These are phyloP conservation scores for Euborellia annulipes DNA, from an alignment of 1,140 invertebrate genomes.

Conservation along the genomic window DNA sequence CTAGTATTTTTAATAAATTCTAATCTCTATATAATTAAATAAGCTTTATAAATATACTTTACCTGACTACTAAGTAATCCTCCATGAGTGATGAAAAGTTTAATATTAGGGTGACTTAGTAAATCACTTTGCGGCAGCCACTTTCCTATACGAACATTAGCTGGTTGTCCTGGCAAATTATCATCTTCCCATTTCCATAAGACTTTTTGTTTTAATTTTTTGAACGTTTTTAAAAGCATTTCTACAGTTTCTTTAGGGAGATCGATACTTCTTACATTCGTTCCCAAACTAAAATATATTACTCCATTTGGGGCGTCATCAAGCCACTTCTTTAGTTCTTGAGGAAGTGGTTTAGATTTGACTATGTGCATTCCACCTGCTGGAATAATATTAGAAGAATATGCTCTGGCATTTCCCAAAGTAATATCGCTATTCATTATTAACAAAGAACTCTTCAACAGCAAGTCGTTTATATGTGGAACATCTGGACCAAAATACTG, in stretches of 20 bases:
- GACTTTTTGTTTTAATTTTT: constrained; percentile 30
- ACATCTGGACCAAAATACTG: constrained; percentile 22
- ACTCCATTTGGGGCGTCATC: constrained; percentile 49
- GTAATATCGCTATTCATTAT: constrained; percentile 38
- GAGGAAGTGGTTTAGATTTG: constrained; percentile 9
- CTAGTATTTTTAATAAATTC: no score
- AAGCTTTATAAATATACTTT: constrained; percentile 16
- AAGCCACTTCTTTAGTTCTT: constrained; percentile 49
- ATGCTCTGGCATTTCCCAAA: constrained; percentile 32
- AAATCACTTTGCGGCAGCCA: constrained; percentile 55
- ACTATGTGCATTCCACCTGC: constrained; percentile 16
- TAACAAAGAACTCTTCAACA: constrained; percentile 27
- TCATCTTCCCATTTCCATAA: constrained; percentile 34
- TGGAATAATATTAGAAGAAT: constrained; percentile 13
- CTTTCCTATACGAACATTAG: constrained; percentile 39
- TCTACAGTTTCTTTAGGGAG: constrained; percentile 22
- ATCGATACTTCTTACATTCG: constrained; percentile 15
- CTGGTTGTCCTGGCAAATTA: constrained; percentile 27
- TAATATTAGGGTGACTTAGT: constrained; percentile 33
- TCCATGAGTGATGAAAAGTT: constrained; percentile 34
- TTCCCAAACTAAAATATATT: constrained; percentile 55
- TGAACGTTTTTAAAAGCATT: constrained; percentile 27
- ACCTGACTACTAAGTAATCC: constrained; percentile 29
- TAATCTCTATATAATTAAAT: no score
- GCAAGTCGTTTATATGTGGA: constrained; percentile 17